Evolutionary conservation across 2,113 vertebrate species (phyloP).

Genomic region (Nestor notabilis): DNA sequence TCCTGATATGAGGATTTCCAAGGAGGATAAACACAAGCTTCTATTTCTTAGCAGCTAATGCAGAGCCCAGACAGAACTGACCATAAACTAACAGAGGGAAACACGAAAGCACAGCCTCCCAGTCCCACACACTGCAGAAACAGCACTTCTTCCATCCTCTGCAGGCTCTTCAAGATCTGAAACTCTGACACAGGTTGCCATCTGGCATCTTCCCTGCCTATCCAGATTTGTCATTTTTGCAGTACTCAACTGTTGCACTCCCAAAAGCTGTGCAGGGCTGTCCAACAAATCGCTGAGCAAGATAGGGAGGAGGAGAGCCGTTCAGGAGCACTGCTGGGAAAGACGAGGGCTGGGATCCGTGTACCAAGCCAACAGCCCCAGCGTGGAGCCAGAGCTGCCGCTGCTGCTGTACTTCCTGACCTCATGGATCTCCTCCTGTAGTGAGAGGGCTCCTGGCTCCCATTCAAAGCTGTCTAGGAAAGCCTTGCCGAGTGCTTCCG

Average conservation of each 20-base stretch:
- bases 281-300: not conserved
- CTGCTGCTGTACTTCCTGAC: slow-evolving; percentile 31
- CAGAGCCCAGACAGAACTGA: not conserved
- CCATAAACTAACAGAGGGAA: not conserved
- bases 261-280: not conserved
- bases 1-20: not conserved
- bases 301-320: not conserved
- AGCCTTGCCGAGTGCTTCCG: not conserved
- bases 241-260: not conserved
- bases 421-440: slow-evolving; percentile 30
- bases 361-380: not conserved
- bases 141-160: not conserved
- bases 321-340: not conserved
- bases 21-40: not conserved
- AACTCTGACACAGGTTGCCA: not conserved
- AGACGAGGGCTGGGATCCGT: not conserved
- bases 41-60: not conserved
- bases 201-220: not conserved
- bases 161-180: not conserved
- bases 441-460: slow-evolving; percentile 44
- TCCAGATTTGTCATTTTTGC: not conserved
- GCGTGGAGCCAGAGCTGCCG: not conserved
- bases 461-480: slow-evolving; percentile 61
- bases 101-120: not conserved
- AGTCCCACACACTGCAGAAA: not conserved